A percentile compares a stretch with the other conserved stretches of the same genome.
Conservation (phyloP, 2,113 vertebrate genomes). For the Centrocercus urophasianus region DNA sequence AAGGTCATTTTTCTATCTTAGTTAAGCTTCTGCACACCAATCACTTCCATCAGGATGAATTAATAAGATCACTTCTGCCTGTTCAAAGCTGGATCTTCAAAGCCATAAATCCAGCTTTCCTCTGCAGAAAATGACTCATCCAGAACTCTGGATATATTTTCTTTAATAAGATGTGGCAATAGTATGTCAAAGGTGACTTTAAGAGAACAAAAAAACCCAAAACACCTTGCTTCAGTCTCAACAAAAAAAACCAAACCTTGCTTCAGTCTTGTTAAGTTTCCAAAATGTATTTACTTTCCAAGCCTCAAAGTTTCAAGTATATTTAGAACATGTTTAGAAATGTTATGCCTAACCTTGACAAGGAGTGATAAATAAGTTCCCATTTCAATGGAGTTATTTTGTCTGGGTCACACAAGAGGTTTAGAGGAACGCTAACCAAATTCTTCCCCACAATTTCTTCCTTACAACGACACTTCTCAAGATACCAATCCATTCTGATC, state of each 20-base stretch:
- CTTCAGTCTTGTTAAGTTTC: not conserved
- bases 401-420: not conserved
- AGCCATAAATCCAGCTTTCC: not conserved
- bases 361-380: not conserved
- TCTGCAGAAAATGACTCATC: not conserved
- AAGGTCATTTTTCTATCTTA: not conserved
- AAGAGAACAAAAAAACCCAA: not conserved
- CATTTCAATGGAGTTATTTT: not conserved
- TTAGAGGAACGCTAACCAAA: not conserved
- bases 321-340: not conserved
- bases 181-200: not conserved
- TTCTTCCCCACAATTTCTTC: not conserved
- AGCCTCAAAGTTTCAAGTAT: not conserved
- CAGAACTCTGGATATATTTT: not conserved
- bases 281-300: no score
- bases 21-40: not conserved
- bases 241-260: not conserved
- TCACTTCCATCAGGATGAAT: not conserved
- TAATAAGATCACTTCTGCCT: not conserved
- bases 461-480: not conserved
- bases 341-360: not conserved
- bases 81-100: not conserved
- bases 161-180: not conserved
- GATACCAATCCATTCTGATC: not conserved
- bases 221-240: not conserved